Evolutionary conservation across 2,113 vertebrate species (phyloP).

Genomic region (Sorex araneus): DNA sequence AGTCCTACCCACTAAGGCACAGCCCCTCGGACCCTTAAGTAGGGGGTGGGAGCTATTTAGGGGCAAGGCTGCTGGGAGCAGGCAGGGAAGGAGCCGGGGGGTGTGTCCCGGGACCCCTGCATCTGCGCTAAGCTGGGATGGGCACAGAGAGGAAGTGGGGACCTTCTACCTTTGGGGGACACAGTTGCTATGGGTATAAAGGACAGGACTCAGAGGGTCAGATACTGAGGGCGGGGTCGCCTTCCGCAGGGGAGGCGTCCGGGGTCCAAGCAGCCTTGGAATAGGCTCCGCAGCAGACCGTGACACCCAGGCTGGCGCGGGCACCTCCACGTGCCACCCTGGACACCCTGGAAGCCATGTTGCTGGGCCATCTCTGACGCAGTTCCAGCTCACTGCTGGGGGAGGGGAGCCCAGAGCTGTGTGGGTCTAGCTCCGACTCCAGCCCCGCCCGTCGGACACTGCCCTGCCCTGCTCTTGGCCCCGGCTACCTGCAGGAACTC

Average conservation of each 20-base stretch:
- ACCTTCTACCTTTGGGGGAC: accelerated
- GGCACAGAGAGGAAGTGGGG: not conserved
- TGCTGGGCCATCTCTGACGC: no score
- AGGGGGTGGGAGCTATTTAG: not conserved
- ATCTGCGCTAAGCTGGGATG: not conserved
- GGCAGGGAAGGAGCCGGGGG: no score
- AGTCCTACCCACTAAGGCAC: not conserved
- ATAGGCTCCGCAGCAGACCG: not conserved
- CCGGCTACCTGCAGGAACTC: not conserved
- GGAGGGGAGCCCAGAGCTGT: not conserved
- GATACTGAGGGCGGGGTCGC: no score
- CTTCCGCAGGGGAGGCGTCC: not conserved
- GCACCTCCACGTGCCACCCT: no score
- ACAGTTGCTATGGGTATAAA: not conserved
- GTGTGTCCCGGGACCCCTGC: no score
- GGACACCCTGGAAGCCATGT: no score
- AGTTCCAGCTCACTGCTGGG: not conserved
- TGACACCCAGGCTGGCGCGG: no score
- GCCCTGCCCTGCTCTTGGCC: no score
- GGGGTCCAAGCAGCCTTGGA: not conserved
- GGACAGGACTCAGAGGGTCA: not conserved
- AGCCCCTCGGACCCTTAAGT: not conserved
- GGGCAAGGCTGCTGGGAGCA: no score
- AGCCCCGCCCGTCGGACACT: not conserved
- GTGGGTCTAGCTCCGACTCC: not conserved